Evolutionary conservation across 2,888 invertebrate species (phyloP).

Genomic region (Lasioglossum figueresi): DNA sequence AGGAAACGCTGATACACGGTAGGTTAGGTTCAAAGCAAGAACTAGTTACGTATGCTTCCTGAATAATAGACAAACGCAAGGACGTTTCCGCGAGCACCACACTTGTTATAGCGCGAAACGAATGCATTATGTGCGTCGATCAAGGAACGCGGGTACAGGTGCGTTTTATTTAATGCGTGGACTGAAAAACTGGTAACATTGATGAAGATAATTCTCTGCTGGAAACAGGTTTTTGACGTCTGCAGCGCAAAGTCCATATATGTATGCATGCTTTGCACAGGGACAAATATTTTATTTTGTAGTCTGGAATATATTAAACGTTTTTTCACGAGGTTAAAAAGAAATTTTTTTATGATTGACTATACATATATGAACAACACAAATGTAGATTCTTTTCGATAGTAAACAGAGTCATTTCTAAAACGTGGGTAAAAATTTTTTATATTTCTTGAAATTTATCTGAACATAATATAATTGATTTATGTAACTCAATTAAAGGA

Average conservation of each 20-base stretch:
- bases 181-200: background rate
- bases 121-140: background rate
- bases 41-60: background rate
- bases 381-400: too few relatives aligned
- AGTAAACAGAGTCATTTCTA: too few relatives aligned
- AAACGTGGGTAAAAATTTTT: background rate
- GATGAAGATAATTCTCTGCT: background rate
- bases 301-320: background rate
- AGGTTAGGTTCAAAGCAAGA: background rate
- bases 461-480: too few relatives aligned
- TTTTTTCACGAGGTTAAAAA: background rate
- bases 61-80: constrained; percentile 15
- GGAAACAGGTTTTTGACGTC: background rate
- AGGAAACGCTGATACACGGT: constrained; percentile 34
- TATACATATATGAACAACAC: too few relatives aligned
- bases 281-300: background rate
- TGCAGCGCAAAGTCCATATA: background rate
- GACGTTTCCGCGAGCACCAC: constrained; percentile 3
- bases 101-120: background rate
- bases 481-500: too few relatives aligned
- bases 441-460: background rate
- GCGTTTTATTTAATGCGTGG: too few relatives aligned
- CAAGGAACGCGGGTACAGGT: background rate
- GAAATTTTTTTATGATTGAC: background rate
- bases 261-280: too few relatives aligned